A percentile compares a stretch with the other conserved stretches of the same genome.
Conservation (phyloP, 2,797 vertebrate genomes). For the Pangasius larnaudii region DNA sequence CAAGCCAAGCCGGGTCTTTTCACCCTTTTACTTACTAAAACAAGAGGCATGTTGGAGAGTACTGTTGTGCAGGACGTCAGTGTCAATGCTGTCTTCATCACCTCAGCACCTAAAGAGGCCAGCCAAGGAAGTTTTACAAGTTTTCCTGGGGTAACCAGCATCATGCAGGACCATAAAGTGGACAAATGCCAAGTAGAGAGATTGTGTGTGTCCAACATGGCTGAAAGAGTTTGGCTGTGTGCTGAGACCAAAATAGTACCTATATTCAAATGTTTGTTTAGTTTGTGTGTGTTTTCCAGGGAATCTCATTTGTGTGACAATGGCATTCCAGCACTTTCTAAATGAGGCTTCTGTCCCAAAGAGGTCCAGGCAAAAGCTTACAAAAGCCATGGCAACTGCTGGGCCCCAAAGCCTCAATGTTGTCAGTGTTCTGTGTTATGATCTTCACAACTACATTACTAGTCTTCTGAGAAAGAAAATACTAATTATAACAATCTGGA, state of each 20-base stretch:
- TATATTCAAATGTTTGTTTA: constrained; percentile 54
- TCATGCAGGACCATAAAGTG: constrained; percentile 14
- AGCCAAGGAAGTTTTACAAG: constrained; percentile 37
- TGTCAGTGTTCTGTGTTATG: neutral
- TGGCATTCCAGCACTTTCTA: constrained; percentile 49
- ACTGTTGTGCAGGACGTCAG: constrained; percentile 17
- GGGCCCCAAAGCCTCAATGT: neutral
- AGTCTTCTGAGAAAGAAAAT: neutral
- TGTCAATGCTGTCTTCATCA: constrained; percentile 36
- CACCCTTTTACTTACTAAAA: constrained; percentile 21
- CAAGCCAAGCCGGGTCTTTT: constrained; percentile 27
- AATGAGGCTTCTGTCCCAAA: constrained; percentile 46
- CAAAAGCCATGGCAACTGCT: constrained; percentile 53
- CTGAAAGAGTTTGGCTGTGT: constrained; percentile 19
- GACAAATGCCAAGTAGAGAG: constrained; percentile 28
- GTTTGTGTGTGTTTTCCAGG: constrained; percentile 50
- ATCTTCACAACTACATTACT: constrained; percentile 30
- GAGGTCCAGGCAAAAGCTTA: constrained; percentile 43
- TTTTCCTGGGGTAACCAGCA: constrained; percentile 43
- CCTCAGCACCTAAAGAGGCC: constrained; percentile 16
- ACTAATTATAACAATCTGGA: neutral
- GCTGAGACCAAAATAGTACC: constrained; percentile 36
- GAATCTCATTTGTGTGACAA: constrained; percentile 59
- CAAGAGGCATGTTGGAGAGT: constrained; percentile 30
- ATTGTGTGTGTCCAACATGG: constrained; percentile 12